Evolutionary conservation across 2,888 invertebrate genomes (phyloP).

Genomic region (Epinotia demarniana): DNA sequence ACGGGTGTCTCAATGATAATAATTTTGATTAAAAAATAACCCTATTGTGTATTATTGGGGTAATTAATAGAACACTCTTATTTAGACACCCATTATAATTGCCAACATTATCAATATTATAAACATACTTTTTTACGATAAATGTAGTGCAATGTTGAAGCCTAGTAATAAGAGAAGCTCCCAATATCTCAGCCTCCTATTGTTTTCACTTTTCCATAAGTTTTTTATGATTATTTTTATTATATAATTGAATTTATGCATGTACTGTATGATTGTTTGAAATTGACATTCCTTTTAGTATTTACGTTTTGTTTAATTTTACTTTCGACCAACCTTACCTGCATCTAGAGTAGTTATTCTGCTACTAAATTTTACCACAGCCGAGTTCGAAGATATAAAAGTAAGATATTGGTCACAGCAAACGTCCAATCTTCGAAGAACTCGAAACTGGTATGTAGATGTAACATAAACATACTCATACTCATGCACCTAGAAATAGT

Average conservation of each 20-base stretch:
- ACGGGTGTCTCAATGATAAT: too few species aligned
- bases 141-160: background rate
- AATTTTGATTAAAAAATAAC: too few species aligned
- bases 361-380: background rate
- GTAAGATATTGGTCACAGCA: background rate
- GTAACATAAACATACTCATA: background rate
- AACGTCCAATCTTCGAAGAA: background rate
- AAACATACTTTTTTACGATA: background rate
- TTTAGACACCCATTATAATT: background rate
- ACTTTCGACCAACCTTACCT: slow-evolving; percentile 2
- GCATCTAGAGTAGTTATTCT: slow-evolving; percentile 4
- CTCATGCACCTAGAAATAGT: slow-evolving; percentile 6
- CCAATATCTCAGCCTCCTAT: background rate
- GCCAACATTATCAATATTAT: background rate
- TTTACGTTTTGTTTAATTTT: slow-evolving; percentile 47
- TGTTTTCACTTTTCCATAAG: slow-evolving; percentile 48
- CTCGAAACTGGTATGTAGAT: background rate
- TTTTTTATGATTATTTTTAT: slow-evolving; percentile 46
- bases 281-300: slow-evolving; percentile 51
- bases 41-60: too few species aligned
- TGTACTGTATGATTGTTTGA: slow-evolving; percentile 52
- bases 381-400: background rate
- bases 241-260: slow-evolving; percentile 45
- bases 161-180: background rate
- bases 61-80: too few species aligned